Percentiles rank a stretch among this genome's conserved stretches.
These are phyloP conservation scores for Diglossa brunneiventris DNA, from an alignment of 2,113 vertebrate species.

Conservation along the genomic window DNA sequence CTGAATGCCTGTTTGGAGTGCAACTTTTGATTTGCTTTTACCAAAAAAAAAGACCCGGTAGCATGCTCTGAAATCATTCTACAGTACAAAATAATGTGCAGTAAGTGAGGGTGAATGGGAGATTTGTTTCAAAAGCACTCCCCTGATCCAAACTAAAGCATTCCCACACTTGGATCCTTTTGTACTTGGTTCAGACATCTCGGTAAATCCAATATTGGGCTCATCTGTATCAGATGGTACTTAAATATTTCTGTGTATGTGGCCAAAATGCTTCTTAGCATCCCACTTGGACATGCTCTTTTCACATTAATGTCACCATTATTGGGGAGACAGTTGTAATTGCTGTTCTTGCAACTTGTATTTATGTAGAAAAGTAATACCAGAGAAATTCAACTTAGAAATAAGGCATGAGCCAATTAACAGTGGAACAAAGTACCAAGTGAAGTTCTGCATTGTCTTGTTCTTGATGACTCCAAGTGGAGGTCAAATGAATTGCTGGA, in stretches of 20 bases:
- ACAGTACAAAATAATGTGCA: background rate
- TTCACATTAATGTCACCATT: background rate
- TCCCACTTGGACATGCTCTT: background rate
- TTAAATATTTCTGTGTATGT: background rate
- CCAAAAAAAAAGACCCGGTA: background rate
- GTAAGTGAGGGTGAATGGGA: background rate
- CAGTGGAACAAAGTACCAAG: background rate
- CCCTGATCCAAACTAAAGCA: background rate
- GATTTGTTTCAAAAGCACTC: background rate
- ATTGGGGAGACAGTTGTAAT: background rate
- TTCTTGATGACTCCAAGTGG: conserved; percentile 33
- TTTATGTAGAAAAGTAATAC: conserved; percentile 15
- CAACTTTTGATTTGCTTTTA: background rate
- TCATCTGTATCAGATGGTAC: background rate
- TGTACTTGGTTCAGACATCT: background rate
- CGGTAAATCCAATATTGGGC: background rate
- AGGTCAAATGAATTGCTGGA: conserved; percentile 52
- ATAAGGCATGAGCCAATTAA: background rate
- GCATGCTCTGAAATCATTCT: background rate
- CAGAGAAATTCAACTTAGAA: background rate
- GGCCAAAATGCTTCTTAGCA: background rate
- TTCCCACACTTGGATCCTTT: background rate
- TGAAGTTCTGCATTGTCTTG: conserved; percentile 29
- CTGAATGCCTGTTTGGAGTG: background rate
- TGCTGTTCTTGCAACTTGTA: background rate